Evolutionary conservation across 2,797 vertebrate species (phyloP).

Genomic region (Onychomys leucogaster): DNA sequence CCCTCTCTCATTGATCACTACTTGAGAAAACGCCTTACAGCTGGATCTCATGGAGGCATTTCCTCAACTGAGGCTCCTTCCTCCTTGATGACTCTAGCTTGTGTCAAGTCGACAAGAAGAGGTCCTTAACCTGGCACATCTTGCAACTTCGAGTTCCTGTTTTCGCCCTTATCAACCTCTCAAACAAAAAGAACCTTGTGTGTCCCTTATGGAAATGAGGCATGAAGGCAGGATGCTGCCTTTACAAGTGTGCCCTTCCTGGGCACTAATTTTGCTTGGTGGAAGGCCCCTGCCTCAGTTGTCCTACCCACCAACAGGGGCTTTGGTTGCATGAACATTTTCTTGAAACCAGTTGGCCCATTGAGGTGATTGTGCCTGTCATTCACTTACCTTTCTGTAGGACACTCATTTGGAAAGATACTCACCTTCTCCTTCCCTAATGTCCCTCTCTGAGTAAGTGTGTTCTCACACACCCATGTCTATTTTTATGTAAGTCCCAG

Average conservation of each 20-base stretch:
- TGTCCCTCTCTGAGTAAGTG: neutral
- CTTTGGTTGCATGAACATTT: neutral
- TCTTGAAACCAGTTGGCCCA: neutral
- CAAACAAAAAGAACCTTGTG: neutral
- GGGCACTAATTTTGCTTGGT: neutral
- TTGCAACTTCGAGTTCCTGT: neutral
- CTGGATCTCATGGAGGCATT: neutral
- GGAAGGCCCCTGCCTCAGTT: neutral
- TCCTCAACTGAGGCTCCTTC: neutral
- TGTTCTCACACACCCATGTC: neutral
- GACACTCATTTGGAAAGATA: neutral
- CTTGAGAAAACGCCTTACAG: neutral
- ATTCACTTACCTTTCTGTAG: neutral
- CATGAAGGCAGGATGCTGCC: neutral
- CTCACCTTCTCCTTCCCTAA: neutral
- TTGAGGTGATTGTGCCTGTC: neutral
- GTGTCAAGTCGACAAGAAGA: neutral
- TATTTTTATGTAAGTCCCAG: neutral
- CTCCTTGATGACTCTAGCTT: neutral
- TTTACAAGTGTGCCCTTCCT: neutral
- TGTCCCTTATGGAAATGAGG: neutral
- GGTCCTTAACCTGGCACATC: neutral
- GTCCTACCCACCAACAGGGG: neutral
- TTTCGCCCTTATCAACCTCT: neutral
- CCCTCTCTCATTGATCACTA: neutral